A percentile compares a stretch with the other conserved stretches of the same genome.
These are phyloP conservation scores for Diogma glabrata DNA, from an alignment of 2,888 invertebrate genomes.

Conservation along the genomic window DNA sequence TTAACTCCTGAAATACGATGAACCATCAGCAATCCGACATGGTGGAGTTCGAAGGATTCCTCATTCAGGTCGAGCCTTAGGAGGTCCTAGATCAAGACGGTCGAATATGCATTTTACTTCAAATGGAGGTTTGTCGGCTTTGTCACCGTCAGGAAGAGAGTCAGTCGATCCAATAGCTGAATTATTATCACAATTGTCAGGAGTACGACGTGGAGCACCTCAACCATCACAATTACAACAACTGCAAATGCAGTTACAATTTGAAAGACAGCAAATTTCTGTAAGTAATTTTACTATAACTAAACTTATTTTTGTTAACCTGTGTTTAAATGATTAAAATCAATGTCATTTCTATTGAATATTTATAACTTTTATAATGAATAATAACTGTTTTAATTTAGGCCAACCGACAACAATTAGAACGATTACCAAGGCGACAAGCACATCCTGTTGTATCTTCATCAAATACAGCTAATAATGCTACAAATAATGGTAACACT, in stretches of 20 bases:
- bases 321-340: too few relatives aligned
- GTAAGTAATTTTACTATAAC: slow-evolving; percentile 36
- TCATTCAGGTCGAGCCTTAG: slow-evolving; percentile 62
- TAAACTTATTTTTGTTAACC: too few relatives aligned
- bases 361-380: too few relatives aligned
- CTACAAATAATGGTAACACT: slow-evolving; percentile 38
- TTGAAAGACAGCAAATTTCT: slow-evolving; percentile 78
- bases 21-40: slow-evolving; percentile 69
- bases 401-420: slow-evolving; percentile 80
- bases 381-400: too few relatives aligned
- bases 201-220: slow-evolving; percentile 60
- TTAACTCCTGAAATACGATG: too few relatives aligned
- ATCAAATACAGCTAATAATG: slow-evolving; percentile 44
- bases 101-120: slow-evolving; percentile 94
- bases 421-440: slow-evolving; percentile 74
- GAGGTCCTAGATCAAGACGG: slow-evolving; percentile 65
- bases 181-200: slow-evolving; percentile 87
- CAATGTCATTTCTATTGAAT: too few relatives aligned
- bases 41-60: slow-evolving; percentile 71
- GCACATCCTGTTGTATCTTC: slow-evolving; percentile 54
- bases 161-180: slow-evolving; percentile 95
- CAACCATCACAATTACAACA: slow-evolving; percentile 78
- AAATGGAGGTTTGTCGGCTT: slow-evolving; percentile 69
- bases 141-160: slow-evolving; percentile 79
- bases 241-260: slow-evolving; percentile 88